Evolutionary conservation across 2,113 vertebrate genomes (phyloP).

Genomic region (Brachyistius frenatus): DNA sequence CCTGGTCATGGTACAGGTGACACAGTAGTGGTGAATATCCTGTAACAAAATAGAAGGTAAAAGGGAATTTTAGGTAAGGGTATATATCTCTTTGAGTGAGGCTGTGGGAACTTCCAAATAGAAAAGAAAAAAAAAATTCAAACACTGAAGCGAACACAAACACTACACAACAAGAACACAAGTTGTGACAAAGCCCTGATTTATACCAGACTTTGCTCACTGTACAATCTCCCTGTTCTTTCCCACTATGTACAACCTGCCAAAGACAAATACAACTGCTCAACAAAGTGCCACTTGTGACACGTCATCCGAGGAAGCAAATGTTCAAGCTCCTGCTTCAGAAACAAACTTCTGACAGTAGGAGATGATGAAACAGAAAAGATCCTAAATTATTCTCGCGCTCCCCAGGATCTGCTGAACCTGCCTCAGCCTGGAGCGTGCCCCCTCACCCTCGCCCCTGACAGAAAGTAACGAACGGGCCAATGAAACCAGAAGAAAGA

Average conservation of each 20-base stretch:
- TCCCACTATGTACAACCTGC: conserved; percentile 60
- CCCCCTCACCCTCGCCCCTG: conserved; percentile 56
- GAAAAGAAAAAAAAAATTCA: conserved; percentile 52
- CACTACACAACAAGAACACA: conserved; percentile 46
- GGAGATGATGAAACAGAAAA: conserved; percentile 74
- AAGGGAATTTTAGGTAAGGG: not conserved
- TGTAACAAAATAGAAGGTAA: conserved; percentile 7
- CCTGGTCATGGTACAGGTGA: not conserved
- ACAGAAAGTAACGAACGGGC: conserved; percentile 47
- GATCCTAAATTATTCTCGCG: conserved; percentile 72
- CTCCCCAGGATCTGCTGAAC: conserved; percentile 74
- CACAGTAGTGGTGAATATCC: not conserved
- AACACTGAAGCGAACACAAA: conserved; percentile 47
- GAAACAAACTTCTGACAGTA: conserved; percentile 80
- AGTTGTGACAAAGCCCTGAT: conserved; percentile 67
- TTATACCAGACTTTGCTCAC: conserved; percentile 62
- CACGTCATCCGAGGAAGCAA: conserved; percentile 76
- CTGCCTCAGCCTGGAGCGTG: conserved; percentile 79
- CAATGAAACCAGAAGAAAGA: conserved; percentile 34
- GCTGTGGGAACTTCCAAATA: conserved; percentile 25
- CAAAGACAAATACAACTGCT: conserved; percentile 68
- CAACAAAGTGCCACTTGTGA: conserved; percentile 80
- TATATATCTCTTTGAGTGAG: conserved; percentile 10
- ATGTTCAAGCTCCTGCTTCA: conserved; percentile 73
- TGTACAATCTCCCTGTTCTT: conserved; percentile 58